Evolutionary conservation across 2,113 vertebrate genomes (phyloP), one percentile per base, ranked within the genome.

Genomic region (Rhinogobius similis): DNA sequence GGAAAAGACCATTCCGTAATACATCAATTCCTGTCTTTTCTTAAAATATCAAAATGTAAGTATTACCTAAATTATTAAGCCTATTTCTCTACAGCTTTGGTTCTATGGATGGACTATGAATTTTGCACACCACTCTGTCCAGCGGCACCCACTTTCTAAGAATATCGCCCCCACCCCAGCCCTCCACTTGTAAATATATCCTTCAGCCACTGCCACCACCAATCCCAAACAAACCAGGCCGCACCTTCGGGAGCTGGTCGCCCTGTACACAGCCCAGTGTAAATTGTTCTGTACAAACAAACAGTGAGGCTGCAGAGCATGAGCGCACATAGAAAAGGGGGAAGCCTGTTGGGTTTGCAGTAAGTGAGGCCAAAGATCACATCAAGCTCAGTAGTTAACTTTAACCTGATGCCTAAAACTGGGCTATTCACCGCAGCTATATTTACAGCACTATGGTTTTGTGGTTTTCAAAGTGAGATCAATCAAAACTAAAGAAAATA

Each of bases 211-310:
- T 27, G 68, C 27, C 74, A 39, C 23, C 75, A 74, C 68, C 65
- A 29, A 75, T 58, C 67, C 79, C 68, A 68, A 76, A 76, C 75
- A 68, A 76, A 69, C 43, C 77, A 8, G 50, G 44, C 69, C 59
- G 46, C 70, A 63, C 67, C 69, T 68, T 62, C 29, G 68, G 52
- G 50, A 72, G 70, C 52, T 75, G 58, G 75, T 70, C 74, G 75
- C 69, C 73, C 78, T 53, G 65, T 66, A 68, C 75, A 77, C 78
- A 70, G 29, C 11, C 32, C 66, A 73, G 79, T 82, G 78, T 82
- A 82, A 87, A 90, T 82, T 85, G 77, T 78, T 78, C 72, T 67
- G 75, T 39, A 70, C 75, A 86, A 81, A 89, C 79, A 88, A 84
- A 83, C 83, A 50, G 76, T 79, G 73, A 82, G 80, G 67, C 58